phyloP scores from a whole-genome alignment of 2,113 vertebrate species.

The Scalopus aquaticus region DNA sequence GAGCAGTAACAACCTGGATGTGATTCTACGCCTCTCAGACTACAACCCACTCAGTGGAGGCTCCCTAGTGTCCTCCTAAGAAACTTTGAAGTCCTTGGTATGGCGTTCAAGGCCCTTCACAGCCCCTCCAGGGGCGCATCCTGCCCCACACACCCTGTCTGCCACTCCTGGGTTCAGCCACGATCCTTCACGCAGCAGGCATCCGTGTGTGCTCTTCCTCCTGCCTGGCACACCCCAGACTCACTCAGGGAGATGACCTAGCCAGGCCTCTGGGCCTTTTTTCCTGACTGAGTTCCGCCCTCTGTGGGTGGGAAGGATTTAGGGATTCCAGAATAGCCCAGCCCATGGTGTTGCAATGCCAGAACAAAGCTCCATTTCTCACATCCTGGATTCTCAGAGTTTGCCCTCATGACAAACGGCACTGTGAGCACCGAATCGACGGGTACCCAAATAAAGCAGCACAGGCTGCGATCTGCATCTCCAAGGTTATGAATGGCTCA shows the following conservation, averaged over 20 bases:
- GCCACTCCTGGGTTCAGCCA: background rate
- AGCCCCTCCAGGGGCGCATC: background rate
- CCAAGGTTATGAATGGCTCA: conserved; percentile 31
- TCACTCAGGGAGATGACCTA: background rate
- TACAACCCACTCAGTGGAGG: background rate
- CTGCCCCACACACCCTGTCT: background rate
- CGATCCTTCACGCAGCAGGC: background rate
- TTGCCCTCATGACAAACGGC: background rate
- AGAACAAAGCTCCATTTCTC: background rate
- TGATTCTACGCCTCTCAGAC: background rate
- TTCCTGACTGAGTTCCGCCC: background rate
- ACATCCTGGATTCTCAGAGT: background rate
- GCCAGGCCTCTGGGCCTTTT: background rate
- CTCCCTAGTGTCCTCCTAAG: background rate
- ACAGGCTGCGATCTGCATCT: background rate
- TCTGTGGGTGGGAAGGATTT: background rate
- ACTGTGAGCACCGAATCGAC: background rate
- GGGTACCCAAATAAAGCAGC: conserved; percentile 25
- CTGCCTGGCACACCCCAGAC: background rate
- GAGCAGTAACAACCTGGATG: background rate
- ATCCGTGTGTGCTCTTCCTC: background rate
- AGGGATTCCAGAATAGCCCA: background rate
- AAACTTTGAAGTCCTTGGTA: background rate
- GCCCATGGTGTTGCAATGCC: background rate
- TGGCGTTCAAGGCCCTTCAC: background rate